Percentiles rank a stretch among this genome's conserved stretches.
Conservation (phyloP, 2,888 invertebrate species). For the Eueremaeus valkanovi region DNA sequence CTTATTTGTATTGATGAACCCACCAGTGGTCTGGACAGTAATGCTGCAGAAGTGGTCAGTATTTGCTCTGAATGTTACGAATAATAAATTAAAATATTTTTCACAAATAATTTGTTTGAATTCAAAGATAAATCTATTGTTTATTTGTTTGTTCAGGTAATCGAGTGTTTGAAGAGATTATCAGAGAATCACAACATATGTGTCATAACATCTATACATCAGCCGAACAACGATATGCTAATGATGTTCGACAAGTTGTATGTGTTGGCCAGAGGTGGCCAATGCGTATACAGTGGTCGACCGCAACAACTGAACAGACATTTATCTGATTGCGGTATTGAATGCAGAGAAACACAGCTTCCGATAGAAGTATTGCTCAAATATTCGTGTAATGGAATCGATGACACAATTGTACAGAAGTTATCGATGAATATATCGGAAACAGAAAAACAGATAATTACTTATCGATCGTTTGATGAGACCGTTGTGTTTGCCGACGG, state of each 20-base stretch:
- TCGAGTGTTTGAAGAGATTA: not conserved
- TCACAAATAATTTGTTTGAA: no score
- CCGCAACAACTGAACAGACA: not conserved
- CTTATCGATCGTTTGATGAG: not conserved
- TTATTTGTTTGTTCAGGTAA: no score
- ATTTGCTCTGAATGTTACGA: no score
- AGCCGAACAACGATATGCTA: no score
- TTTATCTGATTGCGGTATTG: not conserved
- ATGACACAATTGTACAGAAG: constrained; percentile 1
- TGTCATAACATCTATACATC: no score
- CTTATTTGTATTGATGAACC: not conserved
- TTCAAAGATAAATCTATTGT: no score
- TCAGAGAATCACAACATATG: not conserved
- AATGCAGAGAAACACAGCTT: not conserved
- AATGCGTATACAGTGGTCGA: not conserved
- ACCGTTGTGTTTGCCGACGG: no score
- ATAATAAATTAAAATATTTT: no score
- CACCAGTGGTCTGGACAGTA: not conserved
- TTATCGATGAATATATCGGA: not conserved
- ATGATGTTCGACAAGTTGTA: not conserved
- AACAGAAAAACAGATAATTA: not conserved
- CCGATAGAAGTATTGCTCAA: constrained; percentile 33
- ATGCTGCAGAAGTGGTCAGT: not conserved
- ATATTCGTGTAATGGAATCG: constrained; percentile 18
- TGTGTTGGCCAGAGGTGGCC: not conserved